Conservation (phyloP, 2,888 invertebrate species). For the Chrysina gloriosa region DNA sequence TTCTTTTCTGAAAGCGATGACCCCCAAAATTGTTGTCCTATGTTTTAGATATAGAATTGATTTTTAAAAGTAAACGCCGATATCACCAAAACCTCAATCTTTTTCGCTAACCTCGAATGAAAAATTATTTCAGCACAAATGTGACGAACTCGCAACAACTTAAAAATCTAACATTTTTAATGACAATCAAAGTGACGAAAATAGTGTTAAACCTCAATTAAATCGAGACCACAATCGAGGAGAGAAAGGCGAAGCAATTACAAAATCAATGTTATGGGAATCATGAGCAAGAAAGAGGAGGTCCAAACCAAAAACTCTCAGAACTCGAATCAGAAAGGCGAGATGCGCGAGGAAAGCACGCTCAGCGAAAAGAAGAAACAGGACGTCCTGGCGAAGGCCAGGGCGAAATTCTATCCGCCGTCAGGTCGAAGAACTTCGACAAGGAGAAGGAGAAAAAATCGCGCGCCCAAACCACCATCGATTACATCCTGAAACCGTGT, state of each 20-base stretch:
- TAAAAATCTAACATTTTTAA: too few species aligned
- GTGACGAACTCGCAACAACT: background rate
- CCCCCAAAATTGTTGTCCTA: too few species aligned
- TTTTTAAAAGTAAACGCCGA: too few species aligned
- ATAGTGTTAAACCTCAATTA: background rate
- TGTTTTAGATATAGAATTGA: too few species aligned
- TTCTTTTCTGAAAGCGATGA: too few species aligned
- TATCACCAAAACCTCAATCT: too few species aligned
- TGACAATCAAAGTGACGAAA: background rate
- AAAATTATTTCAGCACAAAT: background rate
- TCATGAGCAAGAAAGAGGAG: conserved; percentile 30
- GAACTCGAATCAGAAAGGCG: too few species aligned
- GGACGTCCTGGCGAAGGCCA: conserved; percentile 62
- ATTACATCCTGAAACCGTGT: conserved; percentile 66
- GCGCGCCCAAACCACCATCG: conserved; percentile 65
- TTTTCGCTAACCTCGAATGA: too few species aligned
- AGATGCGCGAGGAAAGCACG: conserved; percentile 62
- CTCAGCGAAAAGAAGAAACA: conserved; percentile 66
- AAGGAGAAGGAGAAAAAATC: conserved; percentile 56
- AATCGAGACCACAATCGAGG: too few species aligned
- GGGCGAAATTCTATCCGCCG: conserved; percentile 58
- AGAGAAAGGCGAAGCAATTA: too few species aligned
- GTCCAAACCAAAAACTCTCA: conserved; percentile 52
- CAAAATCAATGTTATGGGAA: conserved; percentile 22
- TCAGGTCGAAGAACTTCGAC: conserved; percentile 47